A percentile compares a stretch with the other conserved stretches of the same genome.
phyloP scores from a whole-genome alignment of 2,113 vertebrate genomes.

The Craseonycteris thonglongyai region DNA sequence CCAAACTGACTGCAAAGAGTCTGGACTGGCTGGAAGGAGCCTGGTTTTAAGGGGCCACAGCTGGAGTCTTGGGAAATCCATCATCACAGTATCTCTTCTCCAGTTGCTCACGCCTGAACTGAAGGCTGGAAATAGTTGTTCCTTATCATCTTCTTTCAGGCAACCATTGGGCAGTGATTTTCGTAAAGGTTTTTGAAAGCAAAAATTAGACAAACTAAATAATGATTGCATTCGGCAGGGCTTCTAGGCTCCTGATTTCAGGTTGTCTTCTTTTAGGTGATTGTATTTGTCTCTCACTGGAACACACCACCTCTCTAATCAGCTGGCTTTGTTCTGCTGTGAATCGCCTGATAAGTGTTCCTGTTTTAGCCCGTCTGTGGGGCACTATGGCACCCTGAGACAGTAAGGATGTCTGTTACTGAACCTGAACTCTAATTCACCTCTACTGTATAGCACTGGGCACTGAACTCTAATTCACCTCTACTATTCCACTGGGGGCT shows the following conservation, averaged over 20 bases:
- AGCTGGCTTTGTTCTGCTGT: background rate
- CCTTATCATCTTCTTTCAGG: background rate
- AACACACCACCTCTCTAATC: background rate
- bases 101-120: background rate
- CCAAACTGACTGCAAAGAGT: background rate
- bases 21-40: background rate
- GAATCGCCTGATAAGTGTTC: background rate
- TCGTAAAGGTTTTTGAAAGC: background rate
- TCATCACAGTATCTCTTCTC: background rate
- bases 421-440: background rate
- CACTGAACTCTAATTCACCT: too few species aligned
- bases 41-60: background rate
- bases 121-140: background rate
- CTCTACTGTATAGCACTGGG: accelerated
- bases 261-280: background rate
- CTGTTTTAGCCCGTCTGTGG: background rate
- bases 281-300: background rate
- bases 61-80: background rate
- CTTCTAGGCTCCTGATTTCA: background rate
- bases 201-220: background rate
- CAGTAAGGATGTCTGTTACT: background rate
- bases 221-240: background rate
- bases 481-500: background rate
- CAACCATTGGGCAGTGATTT: background rate
- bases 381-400: background rate